Conservation (phyloP, 2,797 vertebrate species). For the Neomorphus geoffroyi region DNA sequence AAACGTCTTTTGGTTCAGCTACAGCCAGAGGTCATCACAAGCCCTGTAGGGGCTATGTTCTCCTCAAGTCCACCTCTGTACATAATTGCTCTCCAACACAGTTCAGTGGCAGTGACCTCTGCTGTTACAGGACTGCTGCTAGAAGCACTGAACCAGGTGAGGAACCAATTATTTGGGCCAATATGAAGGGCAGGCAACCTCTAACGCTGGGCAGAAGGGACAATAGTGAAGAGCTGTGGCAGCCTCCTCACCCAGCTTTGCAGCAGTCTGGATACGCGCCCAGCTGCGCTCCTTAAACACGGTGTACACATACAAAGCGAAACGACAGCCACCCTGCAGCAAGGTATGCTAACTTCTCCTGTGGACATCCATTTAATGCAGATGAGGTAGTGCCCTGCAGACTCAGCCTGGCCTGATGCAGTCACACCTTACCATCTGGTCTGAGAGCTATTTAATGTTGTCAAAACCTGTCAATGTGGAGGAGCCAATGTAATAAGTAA, state of each 20-base stretch:
- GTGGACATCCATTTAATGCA: fast-evolving
- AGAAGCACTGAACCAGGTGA: background rate
- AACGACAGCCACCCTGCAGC: background rate
- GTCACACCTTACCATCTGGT: background rate
- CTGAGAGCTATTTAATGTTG: background rate
- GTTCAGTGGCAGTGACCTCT: background rate
- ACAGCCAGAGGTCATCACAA: slow-evolving; percentile 3
- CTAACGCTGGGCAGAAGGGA: background rate
- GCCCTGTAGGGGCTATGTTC: background rate
- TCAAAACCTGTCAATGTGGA: background rate
- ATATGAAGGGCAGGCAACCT: background rate
- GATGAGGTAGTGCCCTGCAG: background rate
- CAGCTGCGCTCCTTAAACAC: fast-evolving
- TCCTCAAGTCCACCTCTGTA: background rate
- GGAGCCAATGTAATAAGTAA: background rate
- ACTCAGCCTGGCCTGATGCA: background rate
- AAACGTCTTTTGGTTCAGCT: background rate
- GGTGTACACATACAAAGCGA: fast-evolving
- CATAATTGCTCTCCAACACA: background rate
- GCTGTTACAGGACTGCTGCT: background rate
- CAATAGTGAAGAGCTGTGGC: background rate
- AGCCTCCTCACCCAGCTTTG: background rate
- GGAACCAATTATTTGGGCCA: background rate
- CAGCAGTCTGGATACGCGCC: fast-evolving
- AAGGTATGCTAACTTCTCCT: background rate